Percentiles rank a stretch among this genome's conserved stretches.
These are phyloP conservation scores for Crepidodera aurea DNA, from an alignment of 2,888 invertebrate genomes.

Conservation along the genomic window DNA sequence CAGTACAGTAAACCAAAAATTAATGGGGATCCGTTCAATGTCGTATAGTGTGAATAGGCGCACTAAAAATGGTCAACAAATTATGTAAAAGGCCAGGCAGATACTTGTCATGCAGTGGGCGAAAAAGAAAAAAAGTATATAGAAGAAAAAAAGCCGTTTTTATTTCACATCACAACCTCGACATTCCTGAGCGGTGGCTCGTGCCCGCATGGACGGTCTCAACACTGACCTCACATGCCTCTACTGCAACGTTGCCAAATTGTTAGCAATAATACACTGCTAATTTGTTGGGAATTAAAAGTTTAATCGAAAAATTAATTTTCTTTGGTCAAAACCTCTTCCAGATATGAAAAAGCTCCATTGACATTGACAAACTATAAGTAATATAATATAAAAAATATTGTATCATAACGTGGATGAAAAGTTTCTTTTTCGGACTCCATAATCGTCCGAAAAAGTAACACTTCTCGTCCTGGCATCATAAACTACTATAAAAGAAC, in stretches of 20 bases:
- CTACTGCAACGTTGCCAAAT: conserved; percentile 23
- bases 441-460: too few species aligned
- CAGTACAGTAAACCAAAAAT: conserved; percentile 5
- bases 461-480: too few species aligned
- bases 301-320: too few species aligned
- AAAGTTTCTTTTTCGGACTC: too few species aligned
- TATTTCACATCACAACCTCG: conserved; percentile 44
- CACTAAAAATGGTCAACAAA: conserved; percentile 34
- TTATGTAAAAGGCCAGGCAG: conserved; percentile 37
- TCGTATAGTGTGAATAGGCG: conserved; percentile 18
- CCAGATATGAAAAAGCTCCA: too few species aligned
- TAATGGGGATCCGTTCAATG: conserved; percentile 21
- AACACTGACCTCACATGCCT: conserved; percentile 30
- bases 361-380: too few species aligned
- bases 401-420: too few species aligned
- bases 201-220: conserved; percentile 43
- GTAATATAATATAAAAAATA: too few species aligned
- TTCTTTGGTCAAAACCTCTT: too few species aligned
- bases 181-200: conserved; percentile 51
- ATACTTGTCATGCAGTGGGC: conserved; percentile 34
- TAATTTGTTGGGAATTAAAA: background rate
- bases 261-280: background rate
- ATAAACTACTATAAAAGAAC: too few species aligned
- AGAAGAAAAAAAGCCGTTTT: conserved; percentile 36
- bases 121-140: conserved; percentile 33